phyloP scores from a whole-genome alignment of 2,888 invertebrate species.

The Eurois occulta region DNA sequence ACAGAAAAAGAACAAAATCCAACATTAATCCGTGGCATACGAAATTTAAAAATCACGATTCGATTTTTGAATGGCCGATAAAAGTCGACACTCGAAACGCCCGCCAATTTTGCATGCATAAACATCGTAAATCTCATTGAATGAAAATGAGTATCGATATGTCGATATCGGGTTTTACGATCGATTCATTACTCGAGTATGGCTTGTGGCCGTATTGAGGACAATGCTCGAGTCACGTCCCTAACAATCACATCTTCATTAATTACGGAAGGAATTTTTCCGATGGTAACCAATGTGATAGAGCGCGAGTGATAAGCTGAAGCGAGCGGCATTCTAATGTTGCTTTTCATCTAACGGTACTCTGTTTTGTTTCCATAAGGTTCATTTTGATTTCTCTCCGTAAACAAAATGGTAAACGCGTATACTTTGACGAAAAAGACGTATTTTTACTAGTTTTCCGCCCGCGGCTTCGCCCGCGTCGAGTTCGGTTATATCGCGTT shows the following conservation, averaged over 20 bases:
- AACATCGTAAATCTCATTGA: constrained; percentile 88
- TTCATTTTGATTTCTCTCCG: neutral
- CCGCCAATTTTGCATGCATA: constrained; percentile 86
- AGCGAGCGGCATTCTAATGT: constrained; percentile 42
- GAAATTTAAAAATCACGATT: constrained; percentile 71
- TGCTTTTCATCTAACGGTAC: neutral
- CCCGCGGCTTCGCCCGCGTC: too few relatives aligned
- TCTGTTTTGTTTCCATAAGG: neutral
- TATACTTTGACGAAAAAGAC: too few relatives aligned
- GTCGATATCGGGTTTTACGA: constrained; percentile 83
- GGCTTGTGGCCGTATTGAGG: constrained; percentile 78
- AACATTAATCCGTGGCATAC: constrained; percentile 81
- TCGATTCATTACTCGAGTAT: constrained; percentile 82
- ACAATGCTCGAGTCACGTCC: constrained; percentile 79
- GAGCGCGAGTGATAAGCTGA: constrained; percentile 69
- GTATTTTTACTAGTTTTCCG: too few relatives aligned
- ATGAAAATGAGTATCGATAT: constrained; percentile 86
- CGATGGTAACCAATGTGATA: constrained; percentile 72
- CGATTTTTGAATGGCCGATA: constrained; percentile 86
- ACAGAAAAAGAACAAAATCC: constrained; percentile 75
- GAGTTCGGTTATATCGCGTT: too few relatives aligned
- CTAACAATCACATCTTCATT: constrained; percentile 85
- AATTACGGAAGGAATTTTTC: constrained; percentile 86
- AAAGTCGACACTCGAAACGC: constrained; percentile 85
- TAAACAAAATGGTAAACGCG: too few relatives aligned